Conservation (phyloP, 2,888 invertebrate genomes). For the Dicycla oo region DNA sequence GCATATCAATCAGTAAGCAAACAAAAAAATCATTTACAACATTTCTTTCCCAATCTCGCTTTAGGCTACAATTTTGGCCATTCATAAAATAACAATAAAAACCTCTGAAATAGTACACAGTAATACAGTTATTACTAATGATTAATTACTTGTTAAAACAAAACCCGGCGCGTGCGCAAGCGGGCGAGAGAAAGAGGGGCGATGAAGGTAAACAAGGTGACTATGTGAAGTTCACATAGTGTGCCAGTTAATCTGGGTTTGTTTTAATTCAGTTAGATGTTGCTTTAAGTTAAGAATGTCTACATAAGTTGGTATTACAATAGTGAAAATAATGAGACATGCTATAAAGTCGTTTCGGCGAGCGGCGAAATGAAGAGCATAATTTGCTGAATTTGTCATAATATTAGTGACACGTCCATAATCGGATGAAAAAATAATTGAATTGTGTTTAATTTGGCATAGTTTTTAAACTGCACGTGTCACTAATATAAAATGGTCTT, state of each 20-base stretch:
- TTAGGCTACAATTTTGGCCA: conserved; percentile 20
- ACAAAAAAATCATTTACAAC: not conserved
- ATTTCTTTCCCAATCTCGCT: conserved; percentile 39
- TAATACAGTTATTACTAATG: conserved; percentile 20
- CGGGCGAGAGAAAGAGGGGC: not conserved
- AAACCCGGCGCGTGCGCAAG: conserved; percentile 55
- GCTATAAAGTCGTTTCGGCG: too few species aligned
- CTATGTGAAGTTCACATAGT: conserved; percentile 47
- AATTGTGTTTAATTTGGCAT: not conserved
- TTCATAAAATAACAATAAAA: conserved; percentile 28
- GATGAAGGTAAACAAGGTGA: conserved; percentile 47
- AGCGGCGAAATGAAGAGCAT: not conserved
- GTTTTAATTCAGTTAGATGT: conserved; percentile 17
- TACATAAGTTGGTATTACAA: not conserved
- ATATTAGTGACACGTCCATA: not conserved
- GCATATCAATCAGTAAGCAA: not conserved
- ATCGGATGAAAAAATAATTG: not conserved
- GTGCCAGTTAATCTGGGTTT: conserved; percentile 23
- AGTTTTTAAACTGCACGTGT: not conserved
- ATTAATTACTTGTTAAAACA: conserved; percentile 55
- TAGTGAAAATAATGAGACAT: not conserved
- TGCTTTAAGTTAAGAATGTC: not conserved
- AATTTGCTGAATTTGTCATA: not conserved
- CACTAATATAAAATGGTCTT: not conserved
- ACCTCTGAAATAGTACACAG: conserved; percentile 3